phyloP scores from a whole-genome alignment of 2,888 invertebrate species.

The Parapristionchus giblindavisi region DNA sequence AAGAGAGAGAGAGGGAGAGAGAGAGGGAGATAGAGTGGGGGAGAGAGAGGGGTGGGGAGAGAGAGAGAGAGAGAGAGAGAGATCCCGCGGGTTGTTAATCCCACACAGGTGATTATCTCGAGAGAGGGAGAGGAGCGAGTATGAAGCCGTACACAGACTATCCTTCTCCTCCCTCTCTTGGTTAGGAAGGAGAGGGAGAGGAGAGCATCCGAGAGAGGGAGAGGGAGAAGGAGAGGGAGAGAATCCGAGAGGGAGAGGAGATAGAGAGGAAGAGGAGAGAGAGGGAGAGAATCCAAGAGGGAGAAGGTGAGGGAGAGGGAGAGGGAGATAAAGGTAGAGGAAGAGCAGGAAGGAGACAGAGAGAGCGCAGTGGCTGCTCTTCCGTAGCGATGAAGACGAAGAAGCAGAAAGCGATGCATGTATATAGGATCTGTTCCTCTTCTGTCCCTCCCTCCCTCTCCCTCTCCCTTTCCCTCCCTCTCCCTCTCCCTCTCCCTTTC shows the following conservation, averaged over 20 bases:
- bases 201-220: not conserved
- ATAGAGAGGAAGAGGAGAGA: too few species aligned
- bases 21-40: too few species aligned
- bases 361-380: too few species aligned
- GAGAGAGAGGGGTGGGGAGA: slow-evolving; percentile 14
- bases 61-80: slow-evolving; percentile 37
- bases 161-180: not conserved
- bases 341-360: too few species aligned
- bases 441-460: not conserved
- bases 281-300: not conserved
- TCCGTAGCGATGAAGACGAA: not conserved
- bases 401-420: too few species aligned
- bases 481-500: not conserved
- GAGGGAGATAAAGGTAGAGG: too few species aligned
- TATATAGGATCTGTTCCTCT: not conserved
- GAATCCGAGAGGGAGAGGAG: not conserved
- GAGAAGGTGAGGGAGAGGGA: slow-evolving; percentile 5
- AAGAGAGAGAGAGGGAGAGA: too few species aligned
- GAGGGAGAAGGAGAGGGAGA: not conserved
- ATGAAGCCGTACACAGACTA: too few species aligned
- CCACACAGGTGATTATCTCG: too few species aligned
- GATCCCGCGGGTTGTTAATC: slow-evolving; percentile 23
- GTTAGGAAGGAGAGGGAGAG: not conserved
- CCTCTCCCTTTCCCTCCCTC: not conserved
- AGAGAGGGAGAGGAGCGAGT: too few species aligned